Conservation (phyloP, 2,113 vertebrate genomes). For the Desmodus rotundus region DNA sequence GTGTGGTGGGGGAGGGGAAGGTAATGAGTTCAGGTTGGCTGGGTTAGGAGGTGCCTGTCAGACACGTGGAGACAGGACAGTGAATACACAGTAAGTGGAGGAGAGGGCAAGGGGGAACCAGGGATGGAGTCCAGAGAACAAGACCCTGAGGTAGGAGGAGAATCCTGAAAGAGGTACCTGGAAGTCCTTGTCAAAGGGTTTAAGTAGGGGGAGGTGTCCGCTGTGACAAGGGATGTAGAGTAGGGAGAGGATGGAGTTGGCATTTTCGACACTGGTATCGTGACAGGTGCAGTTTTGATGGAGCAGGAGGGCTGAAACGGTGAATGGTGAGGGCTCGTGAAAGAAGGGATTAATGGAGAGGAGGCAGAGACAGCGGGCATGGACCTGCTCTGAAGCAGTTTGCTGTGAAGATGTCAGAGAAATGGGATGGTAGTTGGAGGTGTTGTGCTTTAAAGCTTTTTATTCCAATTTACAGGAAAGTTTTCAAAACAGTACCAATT, state of each 20-base stretch:
- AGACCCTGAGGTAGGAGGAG: not conserved
- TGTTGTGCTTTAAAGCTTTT: not conserved
- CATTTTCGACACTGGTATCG: not conserved
- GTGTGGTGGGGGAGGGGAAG: not conserved
- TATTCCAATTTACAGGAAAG: not conserved
- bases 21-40: not conserved
- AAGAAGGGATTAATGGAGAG: not conserved
- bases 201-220: not conserved
- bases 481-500: not conserved
- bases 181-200: not conserved
- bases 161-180: not conserved
- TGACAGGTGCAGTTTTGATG: not conserved
- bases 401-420: not conserved
- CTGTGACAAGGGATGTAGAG: not conserved
- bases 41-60: not conserved
- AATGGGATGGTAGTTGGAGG: not conserved
- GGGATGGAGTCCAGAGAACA: not conserved
- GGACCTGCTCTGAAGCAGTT: not conserved
- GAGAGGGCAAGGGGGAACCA: not conserved
- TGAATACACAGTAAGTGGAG: not conserved
- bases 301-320: not conserved
- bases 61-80: not conserved
- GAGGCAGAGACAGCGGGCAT: not conserved
- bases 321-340: not conserved
- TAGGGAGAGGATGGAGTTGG: not conserved